A percentile compares a stretch with the other conserved stretches of the same genome.
phyloP scores from a whole-genome alignment of 2,888 invertebrate genomes.

The Heliconius erato region DNA sequence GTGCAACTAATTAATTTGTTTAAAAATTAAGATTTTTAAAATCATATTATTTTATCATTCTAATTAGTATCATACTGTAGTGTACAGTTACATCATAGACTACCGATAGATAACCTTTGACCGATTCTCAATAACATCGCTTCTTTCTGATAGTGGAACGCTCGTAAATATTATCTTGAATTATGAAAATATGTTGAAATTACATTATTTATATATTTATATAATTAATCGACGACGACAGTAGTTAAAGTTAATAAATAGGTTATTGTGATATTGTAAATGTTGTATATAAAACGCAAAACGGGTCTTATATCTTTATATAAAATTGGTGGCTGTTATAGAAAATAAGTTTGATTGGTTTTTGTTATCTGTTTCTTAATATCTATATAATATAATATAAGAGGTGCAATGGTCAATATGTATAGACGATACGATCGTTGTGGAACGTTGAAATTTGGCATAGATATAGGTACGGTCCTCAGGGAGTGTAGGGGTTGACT shows the following conservation, averaged over 20 bases:
- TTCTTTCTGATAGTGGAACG: conserved; percentile 41
- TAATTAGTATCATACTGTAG: conserved; percentile 3
- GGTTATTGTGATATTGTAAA: background rate
- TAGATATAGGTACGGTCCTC: no score
- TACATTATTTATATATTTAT: conserved; percentile 1
- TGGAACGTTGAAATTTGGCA: no score
- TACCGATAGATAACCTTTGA: conserved; percentile 58
- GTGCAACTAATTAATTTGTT: background rate
- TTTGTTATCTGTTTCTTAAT: background rate
- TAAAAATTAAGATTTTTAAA: conserved; percentile 12
- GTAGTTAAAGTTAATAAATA: background rate
- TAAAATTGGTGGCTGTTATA: background rate
- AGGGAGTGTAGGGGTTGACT: background rate
- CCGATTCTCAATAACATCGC: conserved; percentile 48
- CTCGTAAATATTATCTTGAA: conserved; percentile 36
- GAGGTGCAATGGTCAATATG: no score
- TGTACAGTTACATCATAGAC: conserved; percentile 38
- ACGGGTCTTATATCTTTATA: background rate
- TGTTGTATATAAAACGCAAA: background rate
- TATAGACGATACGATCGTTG: background rate
- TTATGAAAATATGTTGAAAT: conserved; percentile 29
- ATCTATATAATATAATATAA: no score
- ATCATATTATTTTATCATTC: background rate
- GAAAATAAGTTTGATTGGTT: background rate
- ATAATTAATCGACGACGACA: background rate